Conservation (phyloP, 2,113 vertebrate species). For the Psephotus haematonotus region DNA sequence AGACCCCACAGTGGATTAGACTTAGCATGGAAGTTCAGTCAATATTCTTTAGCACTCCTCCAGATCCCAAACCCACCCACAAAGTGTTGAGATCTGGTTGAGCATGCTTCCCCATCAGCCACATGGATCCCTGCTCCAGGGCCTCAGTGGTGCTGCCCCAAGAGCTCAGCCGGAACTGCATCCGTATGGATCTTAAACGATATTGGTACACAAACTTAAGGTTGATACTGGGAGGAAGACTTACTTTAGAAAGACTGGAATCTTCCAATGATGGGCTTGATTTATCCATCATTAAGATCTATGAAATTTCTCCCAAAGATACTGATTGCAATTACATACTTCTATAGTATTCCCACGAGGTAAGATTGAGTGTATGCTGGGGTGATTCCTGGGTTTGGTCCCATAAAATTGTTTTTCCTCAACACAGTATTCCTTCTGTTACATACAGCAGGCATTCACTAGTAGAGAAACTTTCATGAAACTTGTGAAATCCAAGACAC, state of each 20-base stretch:
- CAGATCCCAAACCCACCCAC: not conserved
- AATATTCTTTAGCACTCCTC: not conserved
- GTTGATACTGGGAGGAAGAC: not conserved
- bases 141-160: too few relatives aligned
- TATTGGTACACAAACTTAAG: not conserved
- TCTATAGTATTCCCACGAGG: not conserved
- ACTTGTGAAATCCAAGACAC: not conserved
- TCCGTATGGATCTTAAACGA: not conserved
- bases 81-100: not conserved
- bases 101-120: not conserved
- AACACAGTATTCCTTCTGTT: not conserved
- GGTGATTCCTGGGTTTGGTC: not conserved
- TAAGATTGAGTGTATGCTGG: not conserved
- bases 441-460: not conserved
- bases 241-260: not conserved
- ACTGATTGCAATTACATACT: rapidly evolving
- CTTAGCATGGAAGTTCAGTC: not conserved
- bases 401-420: not conserved
- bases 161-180: not conserved
- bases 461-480: not conserved
- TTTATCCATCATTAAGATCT: not conserved
- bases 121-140: not conserved
- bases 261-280: not conserved
- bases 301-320: not conserved
- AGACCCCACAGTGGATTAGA: not conserved